Evolutionary conservation across 2,113 vertebrate genomes (phyloP), one percentile per base, ranked within the genome.

Genomic region (Deroptyus accipitrinus): DNA sequence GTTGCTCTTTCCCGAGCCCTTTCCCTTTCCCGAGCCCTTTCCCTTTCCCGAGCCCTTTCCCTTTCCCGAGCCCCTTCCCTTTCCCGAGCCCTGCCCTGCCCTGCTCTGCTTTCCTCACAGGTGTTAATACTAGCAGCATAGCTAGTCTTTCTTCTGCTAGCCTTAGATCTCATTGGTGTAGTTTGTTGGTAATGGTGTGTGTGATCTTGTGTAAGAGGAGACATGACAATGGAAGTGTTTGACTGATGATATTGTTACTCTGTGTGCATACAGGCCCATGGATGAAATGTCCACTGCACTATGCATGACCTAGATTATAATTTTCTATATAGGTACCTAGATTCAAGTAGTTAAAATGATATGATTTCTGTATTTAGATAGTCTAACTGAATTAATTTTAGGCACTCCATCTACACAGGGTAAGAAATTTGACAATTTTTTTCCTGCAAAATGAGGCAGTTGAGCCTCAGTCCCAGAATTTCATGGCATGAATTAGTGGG

Each of bases 91-190:
- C 78, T 83, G 39, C 35, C 35, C 35, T 37, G 35, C 35, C 35
- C 24, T 79, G 52, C 19, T 16, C 11, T 22, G 8, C 30, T 54
- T 76, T 51, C 8, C 28, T 72, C 8, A 2, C 5, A 25, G 16
- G 2, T 91, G 80, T 85, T 64, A 74, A 18, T 35, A 42, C 4
- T 35, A 64, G 23, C 28, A 55, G 6, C 3, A 6, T 27, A 72
- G 25, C 18, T 46, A 19, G 5, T 74, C 13, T 88, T 25, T 59
- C 35, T 72, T 16, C 12, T 33, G 37, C 13, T 86, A 27, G 5
- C 3, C 1, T 78, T 39, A 54, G 3, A 16, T 57, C 49, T 62
- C 28, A 8, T 35, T 0, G 0, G 8, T 1, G 1, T 14, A 49
- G 2, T 1, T 3, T 23, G 25, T 63, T 57, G 22, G 7, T 55